Evolutionary conservation across 2,888 invertebrate species (phyloP), one percentile per base, ranked within the genome.

Genomic region (Mamestra brassicae): DNA sequence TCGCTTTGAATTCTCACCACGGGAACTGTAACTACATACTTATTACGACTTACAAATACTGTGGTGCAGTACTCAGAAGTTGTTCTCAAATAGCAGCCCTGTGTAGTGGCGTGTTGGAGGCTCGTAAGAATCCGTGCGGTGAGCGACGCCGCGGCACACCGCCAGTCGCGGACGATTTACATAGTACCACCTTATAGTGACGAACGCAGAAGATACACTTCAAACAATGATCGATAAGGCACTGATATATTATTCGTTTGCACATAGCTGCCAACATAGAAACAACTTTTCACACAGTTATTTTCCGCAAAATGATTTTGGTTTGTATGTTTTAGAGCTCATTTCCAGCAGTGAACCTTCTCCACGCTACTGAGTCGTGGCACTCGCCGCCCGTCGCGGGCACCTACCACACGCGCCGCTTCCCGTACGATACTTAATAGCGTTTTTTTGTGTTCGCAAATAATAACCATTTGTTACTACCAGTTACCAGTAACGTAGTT

Each of bases 371-470:
- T 42, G 13, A 17, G 4, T 36, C 11, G 58, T 38, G 50, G 17
- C n/a, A 38, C 65, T 58, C 17, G 4, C 17, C 15, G 11, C 34
- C 61, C 13, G n/a, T 3, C 26, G 11, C n/a, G 42, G 26, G 60
- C n/a, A 42, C 36, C 17, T n/a, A 13, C 52, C 54, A 52, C 55
- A 47, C 52, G 36, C 34, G 45, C 45, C 58, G n/a, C 42, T 55
- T 69, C 34, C 47, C 55, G 8, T 26, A 47, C 47, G 50, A 47
- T 50, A 61, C 67, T 11, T 58, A 65, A 61, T 65, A 61, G 52
- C 57, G 47, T 61, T 68, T 78, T 64, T 64, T 34, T 82, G 34
- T 78, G 67, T 81, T 81, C 42, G 60, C 60, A 64, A 82, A 82
- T 71, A 70, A 55, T 61, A 70, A 47, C 45, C 34, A 63, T 73